A percentile compares a stretch with the other conserved stretches of the same genome.
Evolutionary conservation across 2,888 invertebrate species (phyloP).

Genomic region (Punctoribates punctum): DNA sequence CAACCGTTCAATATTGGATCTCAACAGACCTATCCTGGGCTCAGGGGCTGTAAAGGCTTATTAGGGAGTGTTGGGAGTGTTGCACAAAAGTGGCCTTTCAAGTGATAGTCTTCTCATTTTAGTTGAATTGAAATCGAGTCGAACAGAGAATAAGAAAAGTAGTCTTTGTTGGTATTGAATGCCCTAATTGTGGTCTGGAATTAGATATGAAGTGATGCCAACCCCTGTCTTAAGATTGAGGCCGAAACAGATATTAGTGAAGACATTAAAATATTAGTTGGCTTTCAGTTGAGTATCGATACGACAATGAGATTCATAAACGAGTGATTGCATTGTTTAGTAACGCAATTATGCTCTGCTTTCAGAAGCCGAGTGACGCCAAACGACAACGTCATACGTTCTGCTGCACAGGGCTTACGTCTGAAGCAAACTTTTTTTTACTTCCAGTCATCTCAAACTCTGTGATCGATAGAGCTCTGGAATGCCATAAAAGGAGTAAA

Average conservation of each 20-base stretch:
- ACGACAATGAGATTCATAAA: conserved; percentile 4
- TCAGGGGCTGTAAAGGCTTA: too few species aligned
- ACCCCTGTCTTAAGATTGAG: too few species aligned
- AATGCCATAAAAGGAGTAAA: not conserved
- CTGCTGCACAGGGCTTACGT: not conserved
- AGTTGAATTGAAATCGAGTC: too few species aligned
- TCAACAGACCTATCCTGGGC: not conserved
- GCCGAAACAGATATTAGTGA: not conserved
- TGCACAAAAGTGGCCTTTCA: too few species aligned
- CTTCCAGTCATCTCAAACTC: not conserved
- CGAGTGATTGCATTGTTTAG: not conserved
- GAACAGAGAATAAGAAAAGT: too few species aligned
- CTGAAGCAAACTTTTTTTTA: not conserved
- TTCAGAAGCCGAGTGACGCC: conserved; percentile 9
- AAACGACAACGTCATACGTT: not conserved
- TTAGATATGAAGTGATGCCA: too few species aligned
- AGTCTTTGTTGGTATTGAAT: too few species aligned
- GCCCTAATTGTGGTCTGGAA: too few species aligned
- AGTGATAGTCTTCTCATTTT: too few species aligned
- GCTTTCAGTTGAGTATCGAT: not conserved
- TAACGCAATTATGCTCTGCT: not conserved
- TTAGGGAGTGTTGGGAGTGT: too few species aligned
- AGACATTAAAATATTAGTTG: conserved; percentile 10
- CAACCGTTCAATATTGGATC: not conserved
- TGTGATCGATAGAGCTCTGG: not conserved